Evolutionary conservation across 92 coral and sea anemone species (phyloP).

Genomic region (Hydrozoanthus gracilis): DNA sequence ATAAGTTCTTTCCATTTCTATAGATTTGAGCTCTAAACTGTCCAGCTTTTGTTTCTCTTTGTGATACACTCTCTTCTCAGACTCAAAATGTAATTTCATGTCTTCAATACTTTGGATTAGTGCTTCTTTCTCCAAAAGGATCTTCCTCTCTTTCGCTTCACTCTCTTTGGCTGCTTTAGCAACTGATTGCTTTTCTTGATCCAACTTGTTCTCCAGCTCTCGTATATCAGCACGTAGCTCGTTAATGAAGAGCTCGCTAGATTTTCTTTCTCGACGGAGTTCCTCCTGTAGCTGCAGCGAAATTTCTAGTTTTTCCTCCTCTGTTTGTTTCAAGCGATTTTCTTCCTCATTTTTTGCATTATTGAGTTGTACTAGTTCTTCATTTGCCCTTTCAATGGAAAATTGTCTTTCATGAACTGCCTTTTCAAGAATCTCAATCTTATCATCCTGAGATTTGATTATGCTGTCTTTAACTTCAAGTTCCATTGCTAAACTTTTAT

Average conservation of each 20-base stretch:
- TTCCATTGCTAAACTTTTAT: slow-evolving; percentile 41
- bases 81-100: slow-evolving; percentile 44
- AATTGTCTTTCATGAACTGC: neutral
- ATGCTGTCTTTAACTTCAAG: slow-evolving; percentile 25
- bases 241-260: slow-evolving; percentile 49
- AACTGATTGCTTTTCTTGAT: slow-evolving; percentile 54
- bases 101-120: slow-evolving; percentile 67
- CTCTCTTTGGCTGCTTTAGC: slow-evolving; percentile 41
- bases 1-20: slow-evolving; percentile 44
- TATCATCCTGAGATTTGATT: slow-evolving; percentile 28
- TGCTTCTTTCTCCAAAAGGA: slow-evolving; percentile 59
- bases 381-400: neutral
- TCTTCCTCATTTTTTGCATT: slow-evolving; percentile 49
- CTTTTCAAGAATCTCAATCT: slow-evolving; percentile 24
- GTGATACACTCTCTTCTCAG: slow-evolving; percentile 37
- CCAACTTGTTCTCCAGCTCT: slow-evolving; percentile 48
- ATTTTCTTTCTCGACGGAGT: slow-evolving; percentile 56
- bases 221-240: slow-evolving; percentile 63
- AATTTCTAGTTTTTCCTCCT: slow-evolving; percentile 64
- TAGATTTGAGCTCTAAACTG: slow-evolving; percentile 33
- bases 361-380: slow-evolving; percentile 64
- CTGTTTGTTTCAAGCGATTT: slow-evolving; percentile 57
- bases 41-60: slow-evolving; percentile 43
- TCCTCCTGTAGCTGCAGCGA: slow-evolving; percentile 39
- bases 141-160: slow-evolving; percentile 50